Conservation (phyloP, 2,888 invertebrate species). For the Drepanosiphum platanoidis region DNA sequence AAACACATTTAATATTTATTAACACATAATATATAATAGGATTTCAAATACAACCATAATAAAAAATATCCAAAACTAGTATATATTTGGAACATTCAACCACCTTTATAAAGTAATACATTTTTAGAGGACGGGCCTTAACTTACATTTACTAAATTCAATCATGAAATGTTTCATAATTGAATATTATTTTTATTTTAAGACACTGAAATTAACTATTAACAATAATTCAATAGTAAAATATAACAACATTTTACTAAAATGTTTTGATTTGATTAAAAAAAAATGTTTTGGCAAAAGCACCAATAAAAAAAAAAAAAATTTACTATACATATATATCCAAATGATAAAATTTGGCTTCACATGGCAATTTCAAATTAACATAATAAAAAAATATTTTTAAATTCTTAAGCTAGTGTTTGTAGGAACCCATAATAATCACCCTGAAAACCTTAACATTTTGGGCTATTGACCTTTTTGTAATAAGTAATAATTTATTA, state of each 20-base stretch:
- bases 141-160: background rate
- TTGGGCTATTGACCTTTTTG: conserved; percentile 43
- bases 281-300: conserved; percentile 32
- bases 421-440: conserved; percentile 61
- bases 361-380: conserved; percentile 4
- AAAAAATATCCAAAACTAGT: conserved; percentile 2
- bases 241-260: background rate
- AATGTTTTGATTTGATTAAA: conserved; percentile 35
- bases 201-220: conserved; percentile 43
- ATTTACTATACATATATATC: conserved; percentile 1
- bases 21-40: conserved; percentile 25
- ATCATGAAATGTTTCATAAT: conserved; percentile 3
- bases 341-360: conserved; percentile 15
- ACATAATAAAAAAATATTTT: conserved; percentile 17
- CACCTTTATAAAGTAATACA: conserved; percentile 5
- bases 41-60: conserved; percentile 29
- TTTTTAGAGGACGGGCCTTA: background rate
- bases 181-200: too few relatives aligned
- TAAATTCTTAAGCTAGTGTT: conserved; percentile 34
- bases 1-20: background rate
- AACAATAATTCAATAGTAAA: conserved; percentile 15
- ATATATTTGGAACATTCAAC: conserved; percentile 49
- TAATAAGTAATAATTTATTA: conserved; percentile 44
- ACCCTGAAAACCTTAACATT: conserved; percentile 58
- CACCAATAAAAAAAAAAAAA: conserved; percentile 28